Evolutionary conservation across 2,113 vertebrate genomes (phyloP).

Genomic region (Epinephelus moara): DNA sequence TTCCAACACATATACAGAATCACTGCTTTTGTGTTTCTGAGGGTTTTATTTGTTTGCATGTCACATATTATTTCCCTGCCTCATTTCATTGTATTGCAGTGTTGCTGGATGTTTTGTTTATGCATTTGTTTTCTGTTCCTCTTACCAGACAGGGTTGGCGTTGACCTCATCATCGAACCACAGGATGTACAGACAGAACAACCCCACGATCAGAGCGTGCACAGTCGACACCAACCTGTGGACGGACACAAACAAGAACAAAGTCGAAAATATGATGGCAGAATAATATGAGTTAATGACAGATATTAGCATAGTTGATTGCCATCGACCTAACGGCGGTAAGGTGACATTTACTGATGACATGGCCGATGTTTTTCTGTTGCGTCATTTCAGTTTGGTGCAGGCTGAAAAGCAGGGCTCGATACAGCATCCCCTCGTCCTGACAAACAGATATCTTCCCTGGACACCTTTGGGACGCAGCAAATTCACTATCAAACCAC

Average conservation of each 20-base stretch:
- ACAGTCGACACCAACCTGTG: constrained; percentile 85
- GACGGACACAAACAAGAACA: constrained; percentile 21
- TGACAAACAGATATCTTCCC: too few species aligned
- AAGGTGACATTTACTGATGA: too few species aligned
- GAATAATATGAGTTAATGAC: background rate
- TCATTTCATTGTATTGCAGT: background rate
- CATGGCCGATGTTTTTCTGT: too few species aligned
- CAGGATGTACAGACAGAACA: constrained; percentile 88
- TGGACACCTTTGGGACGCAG: too few species aligned
- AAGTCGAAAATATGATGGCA: background rate
- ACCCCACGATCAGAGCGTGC: constrained; percentile 85
- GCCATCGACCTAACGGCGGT: too few species aligned
- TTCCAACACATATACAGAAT: too few species aligned
- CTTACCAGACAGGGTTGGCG: constrained; percentile 87
- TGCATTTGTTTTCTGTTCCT: constrained; percentile 26
- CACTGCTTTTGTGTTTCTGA: background rate
- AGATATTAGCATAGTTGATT: too few species aligned
- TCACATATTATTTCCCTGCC: background rate
- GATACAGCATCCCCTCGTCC: too few species aligned
- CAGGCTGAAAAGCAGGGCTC: too few species aligned
- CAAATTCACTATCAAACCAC: too few species aligned
- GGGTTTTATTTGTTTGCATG: background rate
- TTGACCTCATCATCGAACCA: constrained; percentile 86
- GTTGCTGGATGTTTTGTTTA: background rate
- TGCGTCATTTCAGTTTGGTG: too few species aligned